A percentile compares a stretch with the other conserved stretches of the same genome.
Conservation (phyloP, 2,113 vertebrate species). For the Ictalurus furcatus region DNA sequence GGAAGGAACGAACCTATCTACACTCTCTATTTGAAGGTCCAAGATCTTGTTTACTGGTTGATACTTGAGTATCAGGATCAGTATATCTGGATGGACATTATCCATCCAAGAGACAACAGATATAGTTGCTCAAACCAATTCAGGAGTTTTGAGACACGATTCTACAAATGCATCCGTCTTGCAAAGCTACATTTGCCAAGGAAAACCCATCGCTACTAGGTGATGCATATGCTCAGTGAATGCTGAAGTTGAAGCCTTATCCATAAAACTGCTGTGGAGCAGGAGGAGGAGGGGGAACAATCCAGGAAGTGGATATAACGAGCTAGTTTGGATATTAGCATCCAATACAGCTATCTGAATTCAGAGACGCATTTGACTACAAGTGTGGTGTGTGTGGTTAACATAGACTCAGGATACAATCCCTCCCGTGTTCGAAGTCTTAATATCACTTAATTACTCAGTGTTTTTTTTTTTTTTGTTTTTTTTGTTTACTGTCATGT, state of each 20-base stretch:
- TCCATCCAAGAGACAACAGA: neutral
- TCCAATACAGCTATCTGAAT: neutral
- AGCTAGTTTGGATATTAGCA: neutral
- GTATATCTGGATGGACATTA: neutral
- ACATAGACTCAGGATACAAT: neutral
- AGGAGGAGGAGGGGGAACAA: neutral
- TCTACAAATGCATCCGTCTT: neutral
- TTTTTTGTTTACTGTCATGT: conserved; percentile 42
- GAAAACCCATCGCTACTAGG: neutral
- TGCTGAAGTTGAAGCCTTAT: neutral
- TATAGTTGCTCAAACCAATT: neutral
- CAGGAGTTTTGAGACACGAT: no score
- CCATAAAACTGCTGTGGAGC: neutral
- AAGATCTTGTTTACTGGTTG: neutral
- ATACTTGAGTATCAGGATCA: neutral
- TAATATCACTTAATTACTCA: conserved; percentile 51
- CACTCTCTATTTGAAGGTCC: neutral
- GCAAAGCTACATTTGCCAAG: neutral
- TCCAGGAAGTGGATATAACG: neutral
- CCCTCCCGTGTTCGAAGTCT: neutral
- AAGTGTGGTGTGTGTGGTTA: neutral
- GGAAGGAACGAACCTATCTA: neutral
- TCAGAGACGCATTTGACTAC: neutral
- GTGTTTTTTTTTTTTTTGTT: conserved; percentile 2
- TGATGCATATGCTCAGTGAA: neutral